Percentiles rank a stretch among this genome's conserved stretches.
Conservation (phyloP, 2,113 vertebrate genomes). For the Camelus bactrianus region DNA sequence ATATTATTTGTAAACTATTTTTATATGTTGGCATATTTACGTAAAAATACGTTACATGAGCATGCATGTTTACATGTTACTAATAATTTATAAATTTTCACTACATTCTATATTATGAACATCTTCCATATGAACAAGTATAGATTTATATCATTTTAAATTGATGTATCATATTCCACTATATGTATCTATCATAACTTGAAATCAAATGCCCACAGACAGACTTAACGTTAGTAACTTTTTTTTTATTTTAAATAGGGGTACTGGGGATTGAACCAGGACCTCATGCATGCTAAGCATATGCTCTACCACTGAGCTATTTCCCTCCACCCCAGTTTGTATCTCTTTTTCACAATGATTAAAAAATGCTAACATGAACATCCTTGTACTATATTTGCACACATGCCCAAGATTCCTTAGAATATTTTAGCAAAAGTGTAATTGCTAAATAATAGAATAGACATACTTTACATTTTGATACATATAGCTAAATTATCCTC, state of each 20-base stretch:
- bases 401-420: neutral
- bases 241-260: neutral
- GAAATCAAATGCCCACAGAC: neutral
- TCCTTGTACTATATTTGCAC: neutral
- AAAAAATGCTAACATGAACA: neutral
- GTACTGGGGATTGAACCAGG: no score
- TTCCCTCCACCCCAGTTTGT: neutral
- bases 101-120: neutral
- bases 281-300: no score
- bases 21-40: neutral
- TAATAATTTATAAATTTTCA: neutral
- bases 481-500: neutral
- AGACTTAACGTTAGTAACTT: neutral
- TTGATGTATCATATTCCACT: neutral
- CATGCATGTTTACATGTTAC: neutral
- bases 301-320: no score
- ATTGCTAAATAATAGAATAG: neutral
- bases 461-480: neutral
- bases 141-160: slow-evolving; percentile 42
- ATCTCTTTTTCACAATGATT: neutral
- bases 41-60: neutral
- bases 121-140: neutral
- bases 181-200: neutral
- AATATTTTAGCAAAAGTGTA: slow-evolving; percentile 1
- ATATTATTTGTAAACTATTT: neutral